These are phyloP conservation scores for Phrynocephalus versicolor DNA, from an alignment of 2,113 vertebrate genomes.

Conservation along the genomic window DNA sequence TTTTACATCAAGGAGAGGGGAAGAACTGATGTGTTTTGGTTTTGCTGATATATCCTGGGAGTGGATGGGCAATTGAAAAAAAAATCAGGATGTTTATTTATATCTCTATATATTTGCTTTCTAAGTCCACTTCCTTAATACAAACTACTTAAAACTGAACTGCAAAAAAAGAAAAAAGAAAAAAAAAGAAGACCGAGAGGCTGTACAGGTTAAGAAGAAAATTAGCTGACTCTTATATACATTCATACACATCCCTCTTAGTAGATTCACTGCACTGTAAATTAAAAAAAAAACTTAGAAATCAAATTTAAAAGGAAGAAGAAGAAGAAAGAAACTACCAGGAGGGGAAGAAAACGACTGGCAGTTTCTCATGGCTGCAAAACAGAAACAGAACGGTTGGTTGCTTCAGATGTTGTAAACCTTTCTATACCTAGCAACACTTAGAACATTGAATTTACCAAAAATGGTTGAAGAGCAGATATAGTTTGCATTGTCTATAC, in stretches of 20 bases:
- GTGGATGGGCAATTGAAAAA: constrained; percentile 62
- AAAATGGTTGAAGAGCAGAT: constrained; percentile 97
- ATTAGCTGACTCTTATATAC: constrained; percentile 83
- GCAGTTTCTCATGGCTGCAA: constrained; percentile 81
- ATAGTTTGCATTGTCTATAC: constrained; percentile 99
- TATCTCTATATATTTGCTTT: constrained; percentile 75
- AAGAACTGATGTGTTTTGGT: constrained; percentile 48
- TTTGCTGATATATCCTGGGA: constrained; percentile 64
- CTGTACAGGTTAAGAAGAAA: constrained; percentile 81
- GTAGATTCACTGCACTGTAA: constrained; percentile 81
- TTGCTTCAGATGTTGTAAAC: constrained; percentile 91
- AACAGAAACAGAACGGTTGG: constrained; percentile 81
- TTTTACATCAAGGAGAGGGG: constrained; percentile 41
- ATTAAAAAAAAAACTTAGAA: constrained; percentile 53
- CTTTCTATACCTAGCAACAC: constrained; percentile 97
- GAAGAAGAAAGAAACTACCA: background rate
- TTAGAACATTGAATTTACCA: constrained; percentile 97
- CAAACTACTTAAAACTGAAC: constrained; percentile 80
- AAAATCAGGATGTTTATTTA: constrained; percentile 66
- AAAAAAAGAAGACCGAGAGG: constrained; percentile 74
- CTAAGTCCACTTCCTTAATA: constrained; percentile 82
- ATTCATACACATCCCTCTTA: constrained; percentile 84
- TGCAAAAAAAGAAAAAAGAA: constrained; percentile 79
- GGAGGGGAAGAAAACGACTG: constrained; percentile 76
- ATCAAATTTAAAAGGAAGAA: background rate